Percentiles rank a stretch among this genome's conserved stretches.
Conservation (phyloP, 1,140 invertebrate species). For the Drosophila kikkawai region DNA sequence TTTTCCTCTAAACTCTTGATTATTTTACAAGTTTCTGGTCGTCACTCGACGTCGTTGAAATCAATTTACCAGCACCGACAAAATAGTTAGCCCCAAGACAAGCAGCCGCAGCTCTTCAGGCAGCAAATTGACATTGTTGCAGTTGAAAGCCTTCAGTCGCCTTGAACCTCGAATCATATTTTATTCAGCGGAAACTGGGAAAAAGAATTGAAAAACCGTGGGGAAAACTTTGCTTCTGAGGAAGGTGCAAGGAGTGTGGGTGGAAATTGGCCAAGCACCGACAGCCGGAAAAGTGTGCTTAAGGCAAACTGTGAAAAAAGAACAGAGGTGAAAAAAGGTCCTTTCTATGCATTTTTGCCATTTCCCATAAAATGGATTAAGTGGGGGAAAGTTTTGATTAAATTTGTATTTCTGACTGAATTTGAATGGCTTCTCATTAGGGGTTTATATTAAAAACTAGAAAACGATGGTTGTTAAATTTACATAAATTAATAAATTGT, state of each 20-base stretch:
- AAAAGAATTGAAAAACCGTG: constrained; percentile 25
- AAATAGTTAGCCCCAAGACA: constrained; percentile 34
- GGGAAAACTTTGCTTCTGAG: constrained; percentile 35
- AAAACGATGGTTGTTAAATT: neutral
- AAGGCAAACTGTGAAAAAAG: constrained; percentile 3
- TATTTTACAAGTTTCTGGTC: constrained; percentile 32
- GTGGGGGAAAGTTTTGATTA: constrained; percentile 5
- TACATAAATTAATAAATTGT: neutral
- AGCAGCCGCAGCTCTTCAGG: constrained; percentile 38
- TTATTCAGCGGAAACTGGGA: constrained; percentile 48
- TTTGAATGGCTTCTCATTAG: neutral
- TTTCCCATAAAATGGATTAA: constrained; percentile 20
- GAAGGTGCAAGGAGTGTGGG: neutral
- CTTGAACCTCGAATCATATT: constrained; percentile 57
- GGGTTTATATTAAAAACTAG: too few species aligned
- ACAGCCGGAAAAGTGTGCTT: constrained; percentile 27
- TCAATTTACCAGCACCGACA: constrained; percentile 47
- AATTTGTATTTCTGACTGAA: constrained; percentile 1
- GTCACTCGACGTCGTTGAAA: constrained; percentile 22
- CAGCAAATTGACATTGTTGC: constrained; percentile 54
- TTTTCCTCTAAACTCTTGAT: constrained; percentile 27
- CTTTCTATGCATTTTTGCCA: constrained; percentile 33
- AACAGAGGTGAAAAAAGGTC: constrained; percentile 9
- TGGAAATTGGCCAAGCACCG: constrained; percentile 20
- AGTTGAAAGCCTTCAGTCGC: constrained; percentile 46